Base-by-base conservation (phyloP, 2,888 invertebrate genomes). In the Drosophila glabriapex region DNA sequence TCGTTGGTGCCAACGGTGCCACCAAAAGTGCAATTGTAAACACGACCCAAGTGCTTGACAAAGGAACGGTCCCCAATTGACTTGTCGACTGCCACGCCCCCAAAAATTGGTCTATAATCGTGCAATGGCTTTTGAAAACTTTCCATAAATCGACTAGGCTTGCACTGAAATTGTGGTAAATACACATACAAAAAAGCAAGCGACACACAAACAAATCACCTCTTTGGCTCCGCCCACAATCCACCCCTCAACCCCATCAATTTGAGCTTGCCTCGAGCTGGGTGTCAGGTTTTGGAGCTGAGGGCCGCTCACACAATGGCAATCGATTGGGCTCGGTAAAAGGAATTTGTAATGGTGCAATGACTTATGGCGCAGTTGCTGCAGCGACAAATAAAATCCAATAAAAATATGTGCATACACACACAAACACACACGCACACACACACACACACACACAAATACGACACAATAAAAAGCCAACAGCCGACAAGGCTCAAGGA, bases 291-390 rank as follows among this genome's bases (percentile, higher is more conserved):
- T 55, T 16, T 25, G 46, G 22, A 46, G 22, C 46, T 46, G 53
- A n/a, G 55, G 29, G 66, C 60, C 43, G 41, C 58, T 35, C 56
- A 37, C 60, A 80, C 83, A 85, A 83, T 78, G 73, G 78, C 79
- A 83, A 90, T 89, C 89, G 87, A 90, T 89, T 76, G 76, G 71
- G 68, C 53, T 61, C 37, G 50, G 31, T 55, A 84, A 83, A 82
- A 76, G 79, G 79, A 89, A 83, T 90, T 83, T 73, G 65, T 85
- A 84, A 90, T 90, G 86, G 87, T 86, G 82, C 87, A 87, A 89
- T 86, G 90, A 90, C 90, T 83, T 82, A 84, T 82, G 76, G 80
- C 75, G 72, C 59, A 80, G 53, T 80, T 73, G 73, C 69, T 79
- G 81, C 79, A 79, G 77, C 63, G 66, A 69, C 73, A 80, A 79